These are phyloP conservation scores for Drosophila cardini DNA, from an alignment of 1,140 invertebrate species.

Conservation along the genomic window DNA sequence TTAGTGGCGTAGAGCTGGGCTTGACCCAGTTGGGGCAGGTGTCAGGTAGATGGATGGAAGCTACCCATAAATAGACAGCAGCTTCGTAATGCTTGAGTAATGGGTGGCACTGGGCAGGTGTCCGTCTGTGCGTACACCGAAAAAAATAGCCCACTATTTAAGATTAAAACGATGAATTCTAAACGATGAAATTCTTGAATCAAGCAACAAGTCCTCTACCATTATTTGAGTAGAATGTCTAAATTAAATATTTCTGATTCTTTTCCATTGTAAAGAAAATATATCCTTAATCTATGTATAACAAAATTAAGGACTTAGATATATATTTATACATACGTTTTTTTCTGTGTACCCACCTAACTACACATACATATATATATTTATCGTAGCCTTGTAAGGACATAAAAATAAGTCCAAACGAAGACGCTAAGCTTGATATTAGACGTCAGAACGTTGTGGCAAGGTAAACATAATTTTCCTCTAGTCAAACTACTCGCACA, in stretches of 20 bases:
- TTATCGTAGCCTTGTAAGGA: conserved; percentile 32
- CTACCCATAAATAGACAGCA: conserved; percentile 11
- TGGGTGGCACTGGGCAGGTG: conserved; percentile 4
- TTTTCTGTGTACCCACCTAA: too few species aligned
- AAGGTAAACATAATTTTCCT: conserved; percentile 74
- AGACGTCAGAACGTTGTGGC: conserved; percentile 52
- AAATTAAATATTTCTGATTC: too few species aligned
- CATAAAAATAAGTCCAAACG: conserved; percentile 32
- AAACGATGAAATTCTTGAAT: too few species aligned
- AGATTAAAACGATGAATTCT: too few species aligned
- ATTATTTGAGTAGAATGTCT: too few species aligned
- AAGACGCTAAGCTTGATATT: conserved; percentile 52
- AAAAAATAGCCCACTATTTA: too few species aligned
- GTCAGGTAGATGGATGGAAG: conserved; percentile 25
- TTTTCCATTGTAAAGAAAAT: too few species aligned
- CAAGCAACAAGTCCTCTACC: too few species aligned
- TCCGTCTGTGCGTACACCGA: not conserved
- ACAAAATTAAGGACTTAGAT: too few species aligned
- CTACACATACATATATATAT: not conserved
- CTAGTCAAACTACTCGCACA: conserved; percentile 43
- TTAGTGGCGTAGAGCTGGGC: conserved; percentile 16
- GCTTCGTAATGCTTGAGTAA: conserved; percentile 14
- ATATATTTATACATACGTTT: too few species aligned
- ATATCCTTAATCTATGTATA: too few species aligned
- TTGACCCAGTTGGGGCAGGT: conserved; percentile 17